Evolutionary conservation across 2,797 vertebrate genomes (phyloP), one percentile per base, ranked within the genome.

Genomic region (Acanthurus tractus): DNA sequence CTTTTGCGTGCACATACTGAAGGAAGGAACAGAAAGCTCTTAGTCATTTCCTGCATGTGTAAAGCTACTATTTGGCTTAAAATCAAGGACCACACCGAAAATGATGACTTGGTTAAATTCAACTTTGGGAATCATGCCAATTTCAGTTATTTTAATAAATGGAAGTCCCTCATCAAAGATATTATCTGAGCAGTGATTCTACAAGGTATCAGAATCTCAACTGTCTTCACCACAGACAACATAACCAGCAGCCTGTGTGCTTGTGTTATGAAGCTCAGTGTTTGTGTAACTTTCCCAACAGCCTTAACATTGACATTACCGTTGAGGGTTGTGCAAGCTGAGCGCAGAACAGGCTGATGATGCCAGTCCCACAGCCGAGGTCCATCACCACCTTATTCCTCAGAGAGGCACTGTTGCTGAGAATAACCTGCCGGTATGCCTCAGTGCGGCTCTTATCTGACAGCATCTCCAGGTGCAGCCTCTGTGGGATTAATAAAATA

Each of bases 271-370:
- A 53, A 22, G 53, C 13, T 65, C 4, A 18, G 14, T 40, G 20
- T 58, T 53, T 50, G 2, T 42, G 38, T 10, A 40, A 29, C 22
- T 50, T 38, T 15, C 40, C 13, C 6, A 36, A 17, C 5, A 46
- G 40, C 6, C 8, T 12, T 8, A 4, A 5, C 62, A 50, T 73
- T 74, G 9, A 20, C 29, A 62, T 93, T 84, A 96, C 96, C 66
- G 84, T 83, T 63, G 91, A 90, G 38, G 96, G 95, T 49, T 91
- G 84, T 0, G 96, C 92, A 0, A 96, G 80, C 36, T 92, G 93
- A n/a, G 93, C 95, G 2, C 96, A 96, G 86, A 96, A 96, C 45
- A 96, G 89, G 74, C 96, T 96, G 89, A 96, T 95, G 78, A 96
- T 94, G 6, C 95, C 96, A 0, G 96, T 96, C 8, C 96, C 95